Percentiles rank a stretch among this genome's conserved stretches.
Conservation (phyloP, 2,113 vertebrate species). For the Syngnathus scovelli region DNA sequence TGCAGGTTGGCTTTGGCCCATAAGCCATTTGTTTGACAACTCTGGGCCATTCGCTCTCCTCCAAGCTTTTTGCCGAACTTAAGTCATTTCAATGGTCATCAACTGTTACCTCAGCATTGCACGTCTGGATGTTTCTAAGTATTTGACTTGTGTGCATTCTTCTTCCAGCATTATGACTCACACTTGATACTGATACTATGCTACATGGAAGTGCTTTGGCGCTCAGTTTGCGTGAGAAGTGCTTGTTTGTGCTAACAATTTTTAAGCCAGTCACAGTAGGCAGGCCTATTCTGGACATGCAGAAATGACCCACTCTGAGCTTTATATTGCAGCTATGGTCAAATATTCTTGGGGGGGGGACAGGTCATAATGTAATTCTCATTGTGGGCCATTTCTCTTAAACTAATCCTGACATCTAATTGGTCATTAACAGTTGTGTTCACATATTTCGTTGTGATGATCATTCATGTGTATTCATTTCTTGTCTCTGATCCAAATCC, state of each 20-base stretch:
- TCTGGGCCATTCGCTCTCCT: background rate
- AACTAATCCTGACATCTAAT: conserved; percentile 51
- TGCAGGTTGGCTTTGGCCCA: background rate
- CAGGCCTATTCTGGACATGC: conserved; percentile 28
- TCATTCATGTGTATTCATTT: conserved; percentile 57
- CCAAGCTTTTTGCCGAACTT: background rate
- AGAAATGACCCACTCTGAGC: conserved; percentile 61
- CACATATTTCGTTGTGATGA: conserved; percentile 74
- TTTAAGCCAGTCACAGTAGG: conserved; percentile 5
- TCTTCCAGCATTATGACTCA: conserved; percentile 38
- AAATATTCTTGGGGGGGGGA: background rate
- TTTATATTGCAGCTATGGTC: background rate
- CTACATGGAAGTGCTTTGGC: conserved; percentile 29
- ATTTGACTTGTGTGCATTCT: conserved; percentile 18
- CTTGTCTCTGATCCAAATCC: conserved; percentile 63
- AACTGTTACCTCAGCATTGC: conserved; percentile 36
- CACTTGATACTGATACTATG: conserved; percentile 28
- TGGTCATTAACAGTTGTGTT: conserved; percentile 71
- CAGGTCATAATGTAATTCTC: conserved; percentile 1
- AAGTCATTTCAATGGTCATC: background rate
- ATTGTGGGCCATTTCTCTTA: conserved; percentile 58
- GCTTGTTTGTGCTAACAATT: conserved; percentile 45
- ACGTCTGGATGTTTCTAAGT: conserved; percentile 19
- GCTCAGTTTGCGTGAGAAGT: conserved; percentile 27
- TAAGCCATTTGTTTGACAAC: background rate